Evolutionary conservation across 2,888 invertebrate genomes (phyloP).

Genomic region (Andrena fulva): DNA sequence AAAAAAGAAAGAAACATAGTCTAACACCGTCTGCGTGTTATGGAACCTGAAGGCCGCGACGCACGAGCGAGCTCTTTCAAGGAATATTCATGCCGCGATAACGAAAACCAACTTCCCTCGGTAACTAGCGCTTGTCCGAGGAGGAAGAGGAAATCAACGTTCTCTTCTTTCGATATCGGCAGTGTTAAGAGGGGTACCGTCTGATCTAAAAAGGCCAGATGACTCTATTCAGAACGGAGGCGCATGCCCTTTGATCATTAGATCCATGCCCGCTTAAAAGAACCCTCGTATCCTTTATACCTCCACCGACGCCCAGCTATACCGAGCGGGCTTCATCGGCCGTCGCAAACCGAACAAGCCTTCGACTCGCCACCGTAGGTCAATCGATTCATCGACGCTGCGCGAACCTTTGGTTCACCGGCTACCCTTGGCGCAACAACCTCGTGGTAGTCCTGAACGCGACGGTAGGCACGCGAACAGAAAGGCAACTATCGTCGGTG

Average conservation of each 20-base stretch:
- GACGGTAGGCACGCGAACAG: slow-evolving; percentile 25
- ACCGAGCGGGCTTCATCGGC: slow-evolving; percentile 14
- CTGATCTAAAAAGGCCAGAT: slow-evolving; percentile 49
- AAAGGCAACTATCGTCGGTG: background rate
- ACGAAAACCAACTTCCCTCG: slow-evolving; percentile 27
- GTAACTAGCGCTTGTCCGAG: background rate
- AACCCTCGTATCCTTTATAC: slow-evolving; percentile 21
- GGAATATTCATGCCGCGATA: slow-evolving; percentile 8
- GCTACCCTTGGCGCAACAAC: slow-evolving; percentile 62
- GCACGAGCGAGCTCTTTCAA: background rate
- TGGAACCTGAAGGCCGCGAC: background rate
- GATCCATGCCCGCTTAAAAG: slow-evolving; percentile 43
- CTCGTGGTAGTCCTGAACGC: slow-evolving; percentile 10
- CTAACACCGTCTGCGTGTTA: background rate
- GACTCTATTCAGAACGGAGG: slow-evolving; percentile 47
- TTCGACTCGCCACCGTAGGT: background rate
- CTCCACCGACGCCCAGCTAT: slow-evolving; percentile 20
- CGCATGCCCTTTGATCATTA: slow-evolving; percentile 51
- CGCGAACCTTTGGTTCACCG: slow-evolving; percentile 43
- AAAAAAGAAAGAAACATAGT: background rate
- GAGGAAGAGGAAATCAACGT: slow-evolving; percentile 43
- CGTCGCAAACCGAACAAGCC: slow-evolving; percentile 40
- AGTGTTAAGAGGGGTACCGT: slow-evolving; percentile 26
- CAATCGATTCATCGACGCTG: slow-evolving; percentile 60
- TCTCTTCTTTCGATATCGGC: slow-evolving; percentile 26